phyloP scores from a whole-genome alignment of 2,888 invertebrate species.

The Drosophila crucigera region DNA sequence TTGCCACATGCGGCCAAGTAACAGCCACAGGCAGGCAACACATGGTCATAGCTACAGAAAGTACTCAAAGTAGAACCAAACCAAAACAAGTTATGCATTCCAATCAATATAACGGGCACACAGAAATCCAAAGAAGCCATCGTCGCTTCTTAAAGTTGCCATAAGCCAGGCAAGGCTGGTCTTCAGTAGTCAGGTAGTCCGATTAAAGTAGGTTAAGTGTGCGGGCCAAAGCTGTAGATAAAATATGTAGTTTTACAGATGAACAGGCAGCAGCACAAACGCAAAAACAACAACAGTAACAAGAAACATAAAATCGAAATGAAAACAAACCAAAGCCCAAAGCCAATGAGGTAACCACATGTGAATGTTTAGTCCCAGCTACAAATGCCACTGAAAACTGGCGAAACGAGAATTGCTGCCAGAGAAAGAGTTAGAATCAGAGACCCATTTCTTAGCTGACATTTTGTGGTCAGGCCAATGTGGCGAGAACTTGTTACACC shows the following conservation, averaged over 20 bases:
- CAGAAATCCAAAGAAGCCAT: constrained; percentile 18
- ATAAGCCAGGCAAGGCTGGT: constrained; percentile 23
- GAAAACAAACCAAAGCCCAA: constrained; percentile 60
- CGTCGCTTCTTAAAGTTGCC: constrained; percentile 20
- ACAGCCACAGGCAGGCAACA: constrained; percentile 10
- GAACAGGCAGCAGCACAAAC: constrained; percentile 31
- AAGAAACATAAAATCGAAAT: constrained; percentile 63
- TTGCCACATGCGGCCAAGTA: constrained; percentile 1
- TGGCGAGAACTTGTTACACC: constrained; percentile 80
- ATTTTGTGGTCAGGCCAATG: constrained; percentile 70
- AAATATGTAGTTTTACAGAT: constrained; percentile 66
- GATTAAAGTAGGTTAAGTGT: constrained; percentile 81
- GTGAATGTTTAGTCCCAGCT: constrained; percentile 42
- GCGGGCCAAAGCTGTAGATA: constrained; percentile 49
- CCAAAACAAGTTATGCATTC: constrained; percentile 78
- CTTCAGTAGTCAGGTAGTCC: constrained; percentile 43
- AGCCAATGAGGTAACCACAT: constrained; percentile 79
- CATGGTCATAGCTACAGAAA: constrained; percentile 21
- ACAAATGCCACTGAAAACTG: constrained; percentile 46
- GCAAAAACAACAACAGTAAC: constrained; percentile 28
- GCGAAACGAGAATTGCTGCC: constrained; percentile 57
- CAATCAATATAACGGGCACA: constrained; percentile 77
- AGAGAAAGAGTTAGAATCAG: constrained; percentile 45
- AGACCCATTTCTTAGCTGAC: constrained; percentile 77
- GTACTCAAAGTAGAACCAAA: constrained; percentile 67